A percentile compares a stretch with the other conserved stretches of the same genome.
Conservation (phyloP, 1,140 invertebrate genomes). For the Dermatophagoides farinae region DNA sequence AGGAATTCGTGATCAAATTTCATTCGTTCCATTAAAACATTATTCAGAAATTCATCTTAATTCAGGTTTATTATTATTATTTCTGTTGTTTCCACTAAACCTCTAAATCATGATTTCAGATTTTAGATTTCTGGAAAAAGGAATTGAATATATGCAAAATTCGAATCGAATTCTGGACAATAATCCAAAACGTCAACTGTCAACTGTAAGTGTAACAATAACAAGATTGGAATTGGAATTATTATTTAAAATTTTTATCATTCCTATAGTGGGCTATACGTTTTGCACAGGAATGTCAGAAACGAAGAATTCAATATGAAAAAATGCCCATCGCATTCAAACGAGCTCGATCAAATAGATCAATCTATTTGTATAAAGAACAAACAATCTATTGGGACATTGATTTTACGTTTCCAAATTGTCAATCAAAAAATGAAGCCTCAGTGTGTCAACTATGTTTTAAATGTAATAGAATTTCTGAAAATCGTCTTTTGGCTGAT, state of each 20-base stretch:
- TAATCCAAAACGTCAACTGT: not conserved
- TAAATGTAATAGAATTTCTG: not conserved
- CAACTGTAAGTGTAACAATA: not conserved
- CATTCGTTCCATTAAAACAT: constrained; percentile 1
- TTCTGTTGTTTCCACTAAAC: too few species aligned
- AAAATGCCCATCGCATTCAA: constrained; percentile 6
- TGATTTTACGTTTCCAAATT: constrained; percentile 5
- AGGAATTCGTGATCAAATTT: constrained; percentile 1
- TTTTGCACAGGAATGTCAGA: not conserved
- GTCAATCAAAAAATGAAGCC: not conserved
- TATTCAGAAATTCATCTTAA: not conserved
- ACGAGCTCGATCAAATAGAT: not conserved
- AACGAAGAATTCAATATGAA: not conserved
- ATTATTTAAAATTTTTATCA: not conserved
- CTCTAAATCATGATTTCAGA: constrained; percentile 3
- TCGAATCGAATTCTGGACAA: not conserved
- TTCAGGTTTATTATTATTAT: not conserved
- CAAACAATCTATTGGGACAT: constrained; percentile 10
- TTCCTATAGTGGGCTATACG: not conserved
- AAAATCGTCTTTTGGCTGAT: not conserved
- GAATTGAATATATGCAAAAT: not conserved
- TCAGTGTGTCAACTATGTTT: not conserved
- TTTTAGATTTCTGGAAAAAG: constrained; percentile 9
- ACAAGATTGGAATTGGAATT: not conserved
- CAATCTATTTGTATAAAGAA: not conserved